Conservation (phyloP, 2,797 vertebrate genomes). For the Esox masquinongy region DNA sequence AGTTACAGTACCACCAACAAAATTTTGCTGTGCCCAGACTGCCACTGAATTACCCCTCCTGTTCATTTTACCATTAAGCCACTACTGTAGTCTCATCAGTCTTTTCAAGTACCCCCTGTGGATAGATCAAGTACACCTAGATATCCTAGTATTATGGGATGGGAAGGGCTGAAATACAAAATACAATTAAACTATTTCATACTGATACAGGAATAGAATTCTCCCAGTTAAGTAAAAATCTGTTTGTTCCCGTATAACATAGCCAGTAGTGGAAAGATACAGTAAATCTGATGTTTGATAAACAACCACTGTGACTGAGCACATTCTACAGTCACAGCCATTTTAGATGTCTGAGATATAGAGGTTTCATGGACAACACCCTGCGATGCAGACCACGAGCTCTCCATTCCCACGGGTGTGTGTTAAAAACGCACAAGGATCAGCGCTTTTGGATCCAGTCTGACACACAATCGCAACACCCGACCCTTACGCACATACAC, state of each 20-base stretch:
- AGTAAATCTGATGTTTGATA: slow-evolving; percentile 7
- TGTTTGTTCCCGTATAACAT: not conserved
- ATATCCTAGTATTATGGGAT: no score
- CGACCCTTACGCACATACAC: not conserved
- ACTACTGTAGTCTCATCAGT: no score
- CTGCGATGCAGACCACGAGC: not conserved
- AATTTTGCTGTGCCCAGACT: no score
- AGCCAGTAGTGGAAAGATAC: not conserved
- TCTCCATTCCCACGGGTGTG: slow-evolving; percentile 1
- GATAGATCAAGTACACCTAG: no score
- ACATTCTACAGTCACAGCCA: not conserved
- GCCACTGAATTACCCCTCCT: no score
- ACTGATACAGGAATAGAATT: not conserved
- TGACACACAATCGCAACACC: slow-evolving; percentile 16
- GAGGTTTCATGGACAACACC: not conserved
- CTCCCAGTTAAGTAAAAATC: not conserved
- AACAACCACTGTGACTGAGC: not conserved
- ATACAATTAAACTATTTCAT: not conserved
- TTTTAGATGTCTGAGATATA: not conserved
- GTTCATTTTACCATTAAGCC: no score
- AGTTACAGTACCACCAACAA: no score
- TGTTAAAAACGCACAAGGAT: not conserved
- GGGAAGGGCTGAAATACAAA: not conserved
- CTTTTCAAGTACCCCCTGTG: no score
- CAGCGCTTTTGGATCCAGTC: slow-evolving; percentile 40